These are phyloP conservation scores for Lysiphlebus fabarum DNA, from an alignment of 1,140 invertebrate species.

Conservation along the genomic window DNA sequence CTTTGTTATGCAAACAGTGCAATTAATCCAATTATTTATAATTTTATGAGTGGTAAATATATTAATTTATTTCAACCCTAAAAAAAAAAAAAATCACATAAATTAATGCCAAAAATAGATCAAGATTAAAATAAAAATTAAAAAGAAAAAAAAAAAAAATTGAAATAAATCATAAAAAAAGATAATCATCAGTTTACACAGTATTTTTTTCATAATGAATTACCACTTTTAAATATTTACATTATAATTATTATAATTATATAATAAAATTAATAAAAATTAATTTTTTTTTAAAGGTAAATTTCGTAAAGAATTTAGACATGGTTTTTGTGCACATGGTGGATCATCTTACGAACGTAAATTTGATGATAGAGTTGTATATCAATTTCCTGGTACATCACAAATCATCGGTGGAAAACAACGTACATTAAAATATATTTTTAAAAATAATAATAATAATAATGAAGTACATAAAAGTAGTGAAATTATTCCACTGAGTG, in stretches of 20 bases:
- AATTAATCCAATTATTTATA: constrained; percentile 88
- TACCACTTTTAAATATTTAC: background rate
- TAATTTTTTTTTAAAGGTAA: too few relatives aligned
- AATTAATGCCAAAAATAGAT: background rate
- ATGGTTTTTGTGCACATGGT: constrained; percentile 54
- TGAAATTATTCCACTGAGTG: constrained; percentile 40
- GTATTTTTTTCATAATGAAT: background rate
- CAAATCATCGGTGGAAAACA: constrained; percentile 17
- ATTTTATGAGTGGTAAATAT: constrained; percentile 87
- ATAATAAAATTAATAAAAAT: too few relatives aligned
- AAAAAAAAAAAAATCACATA: too few relatives aligned
- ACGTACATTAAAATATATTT: too few relatives aligned
- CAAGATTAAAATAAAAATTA: background rate
- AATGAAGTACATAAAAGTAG: constrained; percentile 36
- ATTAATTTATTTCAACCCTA: too few relatives aligned
- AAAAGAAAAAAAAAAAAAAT: background rate
- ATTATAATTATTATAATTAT: too few relatives aligned
- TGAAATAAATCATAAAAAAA: constrained; percentile 20
- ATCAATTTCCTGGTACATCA: constrained; percentile 29
- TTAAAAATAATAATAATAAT: constrained; percentile 29
- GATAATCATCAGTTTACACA: background rate
- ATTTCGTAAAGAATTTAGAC: constrained; percentile 64
- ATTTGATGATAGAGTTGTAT: constrained; percentile 25
- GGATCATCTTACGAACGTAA: background rate
- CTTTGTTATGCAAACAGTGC: constrained; percentile 84